Conservation (phyloP, 2,888 invertebrate genomes). For the Melinaea menophilus region DNA sequence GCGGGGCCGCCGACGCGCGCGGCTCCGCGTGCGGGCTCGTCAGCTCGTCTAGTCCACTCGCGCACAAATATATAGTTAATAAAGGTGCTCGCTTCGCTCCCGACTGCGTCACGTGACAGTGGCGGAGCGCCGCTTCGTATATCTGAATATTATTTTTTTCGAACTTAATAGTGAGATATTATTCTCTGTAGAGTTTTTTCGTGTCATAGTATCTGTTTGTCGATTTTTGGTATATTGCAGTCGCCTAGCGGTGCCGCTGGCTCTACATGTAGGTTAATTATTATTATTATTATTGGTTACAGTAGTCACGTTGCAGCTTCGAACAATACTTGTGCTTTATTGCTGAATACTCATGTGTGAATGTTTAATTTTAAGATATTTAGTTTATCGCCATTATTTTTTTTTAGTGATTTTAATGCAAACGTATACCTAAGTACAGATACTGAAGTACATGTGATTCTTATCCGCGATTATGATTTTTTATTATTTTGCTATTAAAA, state of each 20-base stretch:
- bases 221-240: conserved; percentile 53
- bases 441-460: conserved; percentile 72
- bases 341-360: conserved; percentile 77
- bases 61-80: conserved; percentile 67
- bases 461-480: conserved; percentile 62
- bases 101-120: conserved; percentile 67
- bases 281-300: conserved; percentile 53
- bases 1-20: not conserved
- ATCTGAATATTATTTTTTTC: conserved; percentile 47
- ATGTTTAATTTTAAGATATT: conserved; percentile 66
- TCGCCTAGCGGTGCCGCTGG: conserved; percentile 72
- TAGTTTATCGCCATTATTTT: conserved; percentile 44
- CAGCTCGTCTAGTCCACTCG: conserved; percentile 71
- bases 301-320: conserved; percentile 74
- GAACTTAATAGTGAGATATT: conserved; percentile 39
- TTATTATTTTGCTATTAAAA: conserved; percentile 44
- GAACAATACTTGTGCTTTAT: conserved; percentile 75
- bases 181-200: conserved; percentile 51
- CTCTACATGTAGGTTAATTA: conserved; percentile 55
- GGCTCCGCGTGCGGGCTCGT: conserved; percentile 30
- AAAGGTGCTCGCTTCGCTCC: conserved; percentile 64
- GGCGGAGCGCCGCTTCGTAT: conserved; percentile 54
- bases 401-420: conserved; percentile 61
- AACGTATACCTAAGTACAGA: conserved; percentile 72
- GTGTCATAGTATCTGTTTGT: conserved; percentile 71